A percentile compares a stretch with the other conserved stretches of the same genome.
phyloP scores from a whole-genome alignment of 23 tunicate species.

The Phallusia fumigata region DNA sequence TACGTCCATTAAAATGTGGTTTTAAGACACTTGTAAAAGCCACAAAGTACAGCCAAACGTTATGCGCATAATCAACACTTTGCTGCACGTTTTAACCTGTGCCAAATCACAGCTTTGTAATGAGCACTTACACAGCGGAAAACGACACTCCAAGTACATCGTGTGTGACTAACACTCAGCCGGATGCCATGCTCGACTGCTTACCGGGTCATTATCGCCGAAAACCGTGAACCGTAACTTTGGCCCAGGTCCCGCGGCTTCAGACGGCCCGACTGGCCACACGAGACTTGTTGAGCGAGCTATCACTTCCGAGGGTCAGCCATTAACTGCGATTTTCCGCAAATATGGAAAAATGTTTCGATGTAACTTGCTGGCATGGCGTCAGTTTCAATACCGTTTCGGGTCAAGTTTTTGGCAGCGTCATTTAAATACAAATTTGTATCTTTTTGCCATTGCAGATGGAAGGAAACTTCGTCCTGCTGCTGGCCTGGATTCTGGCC shows the following conservation, averaged over 20 bases:
- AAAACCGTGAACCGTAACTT: neutral
- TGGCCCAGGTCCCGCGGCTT: neutral
- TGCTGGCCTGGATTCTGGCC: neutral
- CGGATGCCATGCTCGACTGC: conserved; percentile 2
- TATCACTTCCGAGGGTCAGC: conserved; percentile 3
- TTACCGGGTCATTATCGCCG: neutral
- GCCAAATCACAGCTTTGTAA: neutral
- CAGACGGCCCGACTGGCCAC: conserved; percentile 3
- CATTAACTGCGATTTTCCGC: neutral
- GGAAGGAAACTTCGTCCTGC: neutral
- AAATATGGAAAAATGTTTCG: neutral
- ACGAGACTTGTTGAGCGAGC: neutral
- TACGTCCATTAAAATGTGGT: no score
- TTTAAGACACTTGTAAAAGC: no score
- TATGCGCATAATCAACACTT: no score
- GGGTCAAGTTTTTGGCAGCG: neutral
- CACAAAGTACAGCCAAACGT: no score
- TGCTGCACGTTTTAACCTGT: no score
- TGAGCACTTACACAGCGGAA: neutral
- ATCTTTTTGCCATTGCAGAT: neutral
- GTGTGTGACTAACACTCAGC: neutral
- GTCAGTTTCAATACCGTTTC: neutral
- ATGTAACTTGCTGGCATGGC: neutral
- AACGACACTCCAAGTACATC: neutral
- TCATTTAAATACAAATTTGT: neutral